These are phyloP conservation scores for Ichneumoninae sp. DNA, from an alignment of 2,888 invertebrate species.

Conservation along the genomic window DNA sequence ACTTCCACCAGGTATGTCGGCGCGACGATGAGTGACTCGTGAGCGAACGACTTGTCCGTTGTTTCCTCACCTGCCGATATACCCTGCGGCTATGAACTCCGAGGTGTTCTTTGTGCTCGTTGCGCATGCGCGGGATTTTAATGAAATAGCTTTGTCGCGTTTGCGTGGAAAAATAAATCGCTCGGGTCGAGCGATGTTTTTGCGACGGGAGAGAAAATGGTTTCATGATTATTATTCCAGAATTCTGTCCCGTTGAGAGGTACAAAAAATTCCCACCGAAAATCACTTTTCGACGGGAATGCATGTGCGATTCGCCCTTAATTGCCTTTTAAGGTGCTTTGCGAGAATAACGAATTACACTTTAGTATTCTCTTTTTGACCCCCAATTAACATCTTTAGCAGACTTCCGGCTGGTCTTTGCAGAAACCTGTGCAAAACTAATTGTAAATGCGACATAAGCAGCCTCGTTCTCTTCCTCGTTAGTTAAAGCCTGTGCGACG, in stretches of 20 bases:
- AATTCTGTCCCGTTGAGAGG: no score
- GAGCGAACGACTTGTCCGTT: conserved; percentile 5
- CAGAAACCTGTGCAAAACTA: not conserved
- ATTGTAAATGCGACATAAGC: not conserved
- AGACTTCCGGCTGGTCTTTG: not conserved
- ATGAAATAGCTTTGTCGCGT: not conserved
- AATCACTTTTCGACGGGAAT: not conserved
- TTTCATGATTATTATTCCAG: no score
- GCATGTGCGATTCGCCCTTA: no score
- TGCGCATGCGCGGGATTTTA: not conserved
- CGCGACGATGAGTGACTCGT: conserved; percentile 1
- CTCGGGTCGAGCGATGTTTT: not conserved
- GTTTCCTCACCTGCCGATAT: conserved; percentile 21
- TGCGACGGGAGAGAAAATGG: not conserved
- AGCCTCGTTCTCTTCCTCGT: not conserved
- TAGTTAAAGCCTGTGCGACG: not conserved
- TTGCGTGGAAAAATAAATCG: not conserved
- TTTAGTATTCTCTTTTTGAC: not conserved
- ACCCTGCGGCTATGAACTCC: not conserved
- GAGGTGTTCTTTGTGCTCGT: not conserved
- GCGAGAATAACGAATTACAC: not conserved
- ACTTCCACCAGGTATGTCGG: conserved; percentile 23
- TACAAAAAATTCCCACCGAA: not conserved
- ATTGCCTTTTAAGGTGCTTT: not conserved
- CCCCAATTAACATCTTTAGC: not conserved